These are phyloP conservation scores for Pipistrellus pygmaeus DNA, from an alignment of 2,797 vertebrate genomes.

Conservation along the genomic window DNA sequence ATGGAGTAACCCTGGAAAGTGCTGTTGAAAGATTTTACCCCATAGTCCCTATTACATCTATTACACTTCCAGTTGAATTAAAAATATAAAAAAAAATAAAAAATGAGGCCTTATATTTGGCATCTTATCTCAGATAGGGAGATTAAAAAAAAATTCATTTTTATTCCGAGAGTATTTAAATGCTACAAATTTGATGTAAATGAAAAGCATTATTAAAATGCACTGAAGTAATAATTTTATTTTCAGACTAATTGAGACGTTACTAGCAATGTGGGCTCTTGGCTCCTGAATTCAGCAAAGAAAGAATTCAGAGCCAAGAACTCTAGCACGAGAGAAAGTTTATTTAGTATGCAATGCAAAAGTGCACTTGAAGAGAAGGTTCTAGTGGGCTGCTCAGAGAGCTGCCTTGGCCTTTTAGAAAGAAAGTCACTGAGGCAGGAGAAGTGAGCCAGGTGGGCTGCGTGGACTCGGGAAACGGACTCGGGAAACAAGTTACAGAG, in stretches of 20 bases:
- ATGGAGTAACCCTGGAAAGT: background rate
- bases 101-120: background rate
- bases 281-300: background rate
- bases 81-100: background rate
- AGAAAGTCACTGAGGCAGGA: background rate
- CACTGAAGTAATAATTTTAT: constrained; percentile 38
- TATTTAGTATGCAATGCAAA: background rate
- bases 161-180: constrained; percentile 37
- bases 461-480: background rate
- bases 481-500: background rate
- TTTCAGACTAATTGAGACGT: constrained; percentile 35
- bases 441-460: background rate
- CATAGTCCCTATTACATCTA: background rate
- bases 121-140: background rate
- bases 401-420: background rate
- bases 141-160: constrained; percentile 31
- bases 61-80: background rate
- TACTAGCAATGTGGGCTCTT: background rate
- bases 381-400: background rate
- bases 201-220: constrained; percentile 60
- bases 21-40: background rate
- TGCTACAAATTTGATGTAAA: constrained; percentile 9
- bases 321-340: background rate
- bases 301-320: background rate
- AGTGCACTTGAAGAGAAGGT: background rate